phyloP scores from a whole-genome alignment of 2,113 vertebrate species.

The Brevimyrus niger region DNA sequence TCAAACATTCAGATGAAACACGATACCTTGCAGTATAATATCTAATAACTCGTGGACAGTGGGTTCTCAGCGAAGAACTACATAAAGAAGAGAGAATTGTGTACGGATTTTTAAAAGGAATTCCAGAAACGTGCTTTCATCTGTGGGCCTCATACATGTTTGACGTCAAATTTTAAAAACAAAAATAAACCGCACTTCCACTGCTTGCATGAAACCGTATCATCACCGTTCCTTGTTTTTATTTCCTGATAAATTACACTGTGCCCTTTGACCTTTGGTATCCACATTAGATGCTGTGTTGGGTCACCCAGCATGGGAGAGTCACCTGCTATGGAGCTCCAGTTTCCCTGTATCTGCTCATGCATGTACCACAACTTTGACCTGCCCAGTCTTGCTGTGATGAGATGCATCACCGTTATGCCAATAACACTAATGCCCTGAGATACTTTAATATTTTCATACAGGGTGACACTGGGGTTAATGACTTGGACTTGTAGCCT shows the following conservation, averaged over 20 bases:
- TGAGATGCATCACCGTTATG: not conserved
- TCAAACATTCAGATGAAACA: slow-evolving; percentile 12
- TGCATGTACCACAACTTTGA: not conserved
- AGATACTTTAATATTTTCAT: not conserved
- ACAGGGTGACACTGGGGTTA: slow-evolving; percentile 12
- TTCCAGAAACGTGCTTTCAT: not conserved
- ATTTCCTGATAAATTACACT: not conserved
- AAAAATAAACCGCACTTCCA: not conserved
- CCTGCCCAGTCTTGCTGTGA: not conserved
- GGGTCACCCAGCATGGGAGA: not conserved
- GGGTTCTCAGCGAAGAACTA: not conserved
- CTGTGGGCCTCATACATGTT: not conserved
- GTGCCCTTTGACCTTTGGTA: slow-evolving; percentile 23
- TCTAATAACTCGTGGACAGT: not conserved
- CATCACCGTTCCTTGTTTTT: slow-evolving; percentile 12
- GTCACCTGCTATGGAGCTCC: slow-evolving; percentile 12
- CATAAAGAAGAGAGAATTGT: not conserved
- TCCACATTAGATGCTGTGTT: not conserved
- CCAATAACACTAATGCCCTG: not conserved
- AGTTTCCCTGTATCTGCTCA: not conserved
- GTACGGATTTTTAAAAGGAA: not conserved
- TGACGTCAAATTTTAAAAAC: not conserved
- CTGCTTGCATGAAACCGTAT: too few species aligned
- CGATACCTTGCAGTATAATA: not conserved
- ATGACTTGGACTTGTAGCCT: not conserved